Evolutionary conservation across 2,113 vertebrate genomes (phyloP).

Genomic region (Thunnus maccoyii): DNA sequence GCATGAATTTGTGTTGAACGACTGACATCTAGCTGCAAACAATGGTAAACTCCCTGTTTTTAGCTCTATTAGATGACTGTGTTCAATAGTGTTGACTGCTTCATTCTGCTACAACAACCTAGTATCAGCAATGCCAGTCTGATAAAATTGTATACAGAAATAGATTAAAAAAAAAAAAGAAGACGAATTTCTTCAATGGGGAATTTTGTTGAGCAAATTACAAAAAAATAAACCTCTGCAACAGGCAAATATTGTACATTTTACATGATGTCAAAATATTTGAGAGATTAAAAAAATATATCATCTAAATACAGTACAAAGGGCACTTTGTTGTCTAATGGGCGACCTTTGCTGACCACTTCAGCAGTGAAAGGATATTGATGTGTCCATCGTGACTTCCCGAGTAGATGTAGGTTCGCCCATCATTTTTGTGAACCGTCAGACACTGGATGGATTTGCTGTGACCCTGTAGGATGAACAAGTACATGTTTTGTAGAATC

Average conservation of each 20-base stretch:
- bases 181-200: too few species aligned
- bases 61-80: not conserved
- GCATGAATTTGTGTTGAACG: not conserved
- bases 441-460: constrained; percentile 96
- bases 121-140: not conserved
- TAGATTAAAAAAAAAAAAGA: too few species aligned
- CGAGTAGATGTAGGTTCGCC: constrained; percentile 91
- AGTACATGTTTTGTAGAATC: not conserved
- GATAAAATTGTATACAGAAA: not conserved
- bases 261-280: too few species aligned
- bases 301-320: not conserved
- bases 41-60: not conserved
- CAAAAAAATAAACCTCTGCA: too few species aligned
- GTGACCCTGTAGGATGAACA: constrained; percentile 89
- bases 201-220: too few species aligned
- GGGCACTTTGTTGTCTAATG: too few species aligned
- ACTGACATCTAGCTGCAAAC: not conserved
- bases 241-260: too few species aligned
- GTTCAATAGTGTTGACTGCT: not conserved
- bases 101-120: not conserved
- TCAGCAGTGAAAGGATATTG: constrained; percentile 92
- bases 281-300: too few species aligned
- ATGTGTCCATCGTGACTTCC: constrained; percentile 97
- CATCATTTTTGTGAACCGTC: constrained; percentile 90
- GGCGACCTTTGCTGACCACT: too few species aligned